Conservation (phyloP, 2,888 invertebrate species). For the Trichacis sp. region DNA sequence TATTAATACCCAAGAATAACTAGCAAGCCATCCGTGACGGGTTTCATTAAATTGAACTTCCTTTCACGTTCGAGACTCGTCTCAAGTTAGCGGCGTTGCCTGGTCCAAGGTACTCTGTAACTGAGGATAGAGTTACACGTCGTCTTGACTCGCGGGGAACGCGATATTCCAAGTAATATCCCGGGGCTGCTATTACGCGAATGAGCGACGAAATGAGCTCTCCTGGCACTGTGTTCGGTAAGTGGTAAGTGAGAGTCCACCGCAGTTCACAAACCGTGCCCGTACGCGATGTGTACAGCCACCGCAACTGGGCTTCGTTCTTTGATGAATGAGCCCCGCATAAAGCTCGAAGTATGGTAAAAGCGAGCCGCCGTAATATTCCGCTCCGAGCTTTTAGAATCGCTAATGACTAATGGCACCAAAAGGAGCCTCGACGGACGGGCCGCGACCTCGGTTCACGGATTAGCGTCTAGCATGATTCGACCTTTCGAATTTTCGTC, state of each 20-base stretch:
- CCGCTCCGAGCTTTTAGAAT: slow-evolving; percentile 61
- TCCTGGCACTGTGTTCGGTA: slow-evolving; percentile 26
- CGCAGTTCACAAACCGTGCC: slow-evolving; percentile 20
- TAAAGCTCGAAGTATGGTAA: slow-evolving; percentile 65
- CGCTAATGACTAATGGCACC: slow-evolving; percentile 67
- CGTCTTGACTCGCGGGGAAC: slow-evolving; percentile 32
- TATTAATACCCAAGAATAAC: slow-evolving; percentile 3
- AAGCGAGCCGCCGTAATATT: slow-evolving; percentile 63
- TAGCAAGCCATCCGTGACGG: neutral
- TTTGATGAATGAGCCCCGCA: slow-evolving; percentile 65
- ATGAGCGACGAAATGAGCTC: slow-evolving; percentile 46
- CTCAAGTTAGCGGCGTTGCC: slow-evolving; percentile 28
- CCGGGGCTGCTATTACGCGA: slow-evolving; percentile 47
- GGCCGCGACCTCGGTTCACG: slow-evolving; percentile 25
- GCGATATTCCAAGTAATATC: slow-evolving; percentile 46
- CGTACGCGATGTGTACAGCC: slow-evolving; percentile 32
- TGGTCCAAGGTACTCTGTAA: slow-evolving; percentile 32
- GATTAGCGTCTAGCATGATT: slow-evolving; percentile 33
- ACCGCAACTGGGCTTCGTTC: slow-evolving; percentile 47
- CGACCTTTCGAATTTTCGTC: slow-evolving; percentile 23
- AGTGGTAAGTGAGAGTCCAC: slow-evolving; percentile 39
- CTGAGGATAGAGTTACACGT: slow-evolving; percentile 39
- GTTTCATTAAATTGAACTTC: slow-evolving; percentile 25
- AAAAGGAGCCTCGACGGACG: slow-evolving; percentile 46
- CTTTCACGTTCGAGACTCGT: slow-evolving; percentile 34